Evolutionary conservation across 2,888 invertebrate genomes (phyloP), one percentile per base, ranked within the genome.

Genomic region (Allacma fusca): DNA sequence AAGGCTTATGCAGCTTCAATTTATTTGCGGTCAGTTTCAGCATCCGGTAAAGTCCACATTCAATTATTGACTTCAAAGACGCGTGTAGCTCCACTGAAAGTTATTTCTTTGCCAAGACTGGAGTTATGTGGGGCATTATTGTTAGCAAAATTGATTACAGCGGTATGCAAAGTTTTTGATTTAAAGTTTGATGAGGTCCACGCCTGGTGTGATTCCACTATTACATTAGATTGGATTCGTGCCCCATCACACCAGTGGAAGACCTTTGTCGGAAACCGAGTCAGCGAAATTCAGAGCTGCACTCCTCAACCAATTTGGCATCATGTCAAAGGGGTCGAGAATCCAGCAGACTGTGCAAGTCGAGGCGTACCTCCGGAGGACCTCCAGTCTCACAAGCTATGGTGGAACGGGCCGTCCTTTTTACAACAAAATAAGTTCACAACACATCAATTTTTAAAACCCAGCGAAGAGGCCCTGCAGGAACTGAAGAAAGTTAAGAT

Each of bases 171-270:
- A 28, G 12, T 29, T 13, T 1, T 77, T 16, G 1, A 59, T 1
- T 16, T 59, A 28, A 13, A 16, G 4, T 1, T 57, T 71, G 21
- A 69, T 76, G 0, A n/a, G n/a, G n/a, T n/a, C n/a, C 77, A 67
- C 29, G 80, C 76, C 23, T 85, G 83, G 83, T 80, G 83, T 1
- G 85, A 86, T 76, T 85, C 85, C 0, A 83, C 82, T 24, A 84
- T 85, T 13, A n/a, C n/a, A n/a, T n/a, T n/a, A n/a, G n/a, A n/a
- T n/a, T n/a, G n/a, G n/a, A n/a, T n/a, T n/a, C n/a, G n/a, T n/a
- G n/a, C n/a, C n/a, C n/a, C n/a, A n/a, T n/a, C n/a, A n/a, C n/a
- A n/a, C n/a, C n/a, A n/a, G n/a, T 85, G 84, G 80, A 84, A 85
- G 59, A 81, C 82, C 0, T 85, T 82, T 78, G 84, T 85, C 0